phyloP scores from a whole-genome alignment of 1,140 invertebrate genomes.

The Conus betulinus region DNA sequence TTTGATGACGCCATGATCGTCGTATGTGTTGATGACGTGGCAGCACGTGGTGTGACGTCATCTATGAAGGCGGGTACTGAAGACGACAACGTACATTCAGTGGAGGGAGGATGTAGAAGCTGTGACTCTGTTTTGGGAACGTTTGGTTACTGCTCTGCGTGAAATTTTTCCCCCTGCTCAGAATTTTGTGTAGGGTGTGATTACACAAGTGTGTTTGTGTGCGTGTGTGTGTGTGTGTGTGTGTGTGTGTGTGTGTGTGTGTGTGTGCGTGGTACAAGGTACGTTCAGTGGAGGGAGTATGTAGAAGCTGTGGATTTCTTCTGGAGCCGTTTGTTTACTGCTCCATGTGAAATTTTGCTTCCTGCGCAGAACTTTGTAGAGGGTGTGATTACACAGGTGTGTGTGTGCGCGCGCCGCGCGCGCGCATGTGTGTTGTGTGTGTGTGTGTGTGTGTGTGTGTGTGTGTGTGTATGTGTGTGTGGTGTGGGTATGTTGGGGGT shows the following conservation, averaged over 20 bases:
- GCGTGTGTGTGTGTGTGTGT: too few species aligned
- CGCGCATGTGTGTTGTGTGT: too few species aligned
- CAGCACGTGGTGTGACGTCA: slow-evolving; percentile 9
- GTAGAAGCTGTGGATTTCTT: not conserved
- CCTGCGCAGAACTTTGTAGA: too few species aligned
- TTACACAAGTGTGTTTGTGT: too few species aligned
- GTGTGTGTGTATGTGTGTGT: too few species aligned
- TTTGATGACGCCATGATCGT: slow-evolving; percentile 31
- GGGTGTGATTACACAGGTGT: too few species aligned
- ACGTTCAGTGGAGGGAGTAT: slow-evolving; percentile 30
- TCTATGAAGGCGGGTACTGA: slow-evolving; percentile 24
- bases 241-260: not conserved
- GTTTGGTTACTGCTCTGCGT: not conserved
- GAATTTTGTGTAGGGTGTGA: not conserved
- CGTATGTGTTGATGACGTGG: slow-evolving; percentile 41
- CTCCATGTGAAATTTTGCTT: not conserved
- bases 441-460: too few species aligned
- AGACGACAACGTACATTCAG: slow-evolving; percentile 30
- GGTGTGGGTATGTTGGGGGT: too few species aligned
- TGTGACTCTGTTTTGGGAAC: not conserved
- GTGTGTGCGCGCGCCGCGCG: too few species aligned
- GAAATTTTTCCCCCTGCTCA: not conserved
- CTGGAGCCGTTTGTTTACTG: not conserved
- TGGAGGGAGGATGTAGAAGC: slow-evolving; percentile 27
- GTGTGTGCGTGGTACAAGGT: slow-evolving; percentile 8